Evolutionary conservation across 2,113 vertebrate species (phyloP), one percentile per base, ranked within the genome.

Genomic region (Romanogobio albipinnatus): DNA sequence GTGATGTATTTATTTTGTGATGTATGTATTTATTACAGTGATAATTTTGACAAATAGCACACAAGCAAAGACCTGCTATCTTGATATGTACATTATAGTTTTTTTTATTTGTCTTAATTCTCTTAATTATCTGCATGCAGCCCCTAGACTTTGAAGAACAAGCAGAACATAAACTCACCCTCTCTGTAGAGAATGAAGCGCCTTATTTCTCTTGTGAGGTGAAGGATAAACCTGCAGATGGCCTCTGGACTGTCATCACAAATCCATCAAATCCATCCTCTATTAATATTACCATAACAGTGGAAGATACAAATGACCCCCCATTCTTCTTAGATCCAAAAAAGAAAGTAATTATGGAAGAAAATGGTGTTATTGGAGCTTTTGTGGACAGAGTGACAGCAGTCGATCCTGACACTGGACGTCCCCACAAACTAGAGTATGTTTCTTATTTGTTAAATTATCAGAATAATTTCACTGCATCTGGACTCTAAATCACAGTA

Each of bases 261-360:
- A n/a, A 14, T 15, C 17, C 39, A 8, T 22, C 53, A 45, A 53
- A 74, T 14, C 24, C 17, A 14, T 74, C 24, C 5, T 53, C 13
- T 62, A 70, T 6, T 8, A 62, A 47, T 81, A 84, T 59, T 6
- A 90, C 71, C 4, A 84, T 95, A 24, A 3, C 24, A 4, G 90
- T 95, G 13, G 91, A 91, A 33, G 90, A 95, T 33, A 61, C 90
- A 26, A 94, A 93, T n/a, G 92, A 94, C 14, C 64, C 92, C 11
- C 93, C 93, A 0, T 9, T 86, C 3, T 94, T 95, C 45, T n/a
- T 36, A 0, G 6, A 62, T 10, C 1, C 11, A 0, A 0, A 73
- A 7, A 85, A 84, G 81, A 4, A 22, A 0, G 62, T 87, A 19
- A 9, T 0, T 1, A 0, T 93, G 61, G 0, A 2, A 8, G 93